These are phyloP conservation scores for Rhagologus leucostigma DNA, from an alignment of 2,113 vertebrate genomes.

Conservation along the genomic window DNA sequence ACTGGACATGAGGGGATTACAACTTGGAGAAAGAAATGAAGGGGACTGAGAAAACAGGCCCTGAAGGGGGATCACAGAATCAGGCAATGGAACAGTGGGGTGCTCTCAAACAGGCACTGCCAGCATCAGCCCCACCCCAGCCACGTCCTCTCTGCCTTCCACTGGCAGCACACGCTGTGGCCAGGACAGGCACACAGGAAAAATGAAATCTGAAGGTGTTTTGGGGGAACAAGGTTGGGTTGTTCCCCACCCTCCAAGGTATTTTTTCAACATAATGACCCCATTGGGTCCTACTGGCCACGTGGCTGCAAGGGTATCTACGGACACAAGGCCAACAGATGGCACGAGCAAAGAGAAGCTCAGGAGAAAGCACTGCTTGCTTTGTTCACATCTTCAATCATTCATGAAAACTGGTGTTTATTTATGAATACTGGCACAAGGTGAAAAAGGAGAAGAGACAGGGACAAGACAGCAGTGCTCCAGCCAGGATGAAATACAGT, in stretches of 20 bases:
- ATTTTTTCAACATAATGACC: not conserved
- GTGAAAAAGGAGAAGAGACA: not conserved
- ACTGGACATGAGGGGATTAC: not conserved
- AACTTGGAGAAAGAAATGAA: not conserved
- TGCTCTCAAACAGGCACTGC: not conserved
- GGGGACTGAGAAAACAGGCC: not conserved
- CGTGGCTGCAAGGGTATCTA: accelerated
- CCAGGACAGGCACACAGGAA: not conserved
- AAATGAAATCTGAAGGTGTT: not conserved
- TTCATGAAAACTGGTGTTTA: not conserved
- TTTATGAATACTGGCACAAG: not conserved
- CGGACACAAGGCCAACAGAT: not conserved
- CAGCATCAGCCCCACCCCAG: not conserved
- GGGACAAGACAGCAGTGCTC: not conserved
- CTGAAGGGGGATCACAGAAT: not conserved
- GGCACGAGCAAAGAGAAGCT: accelerated
- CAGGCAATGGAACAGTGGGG: not conserved
- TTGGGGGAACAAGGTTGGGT: not conserved
- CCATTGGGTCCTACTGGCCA: accelerated
- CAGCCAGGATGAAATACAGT: constrained; percentile 5
- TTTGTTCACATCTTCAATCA: not conserved
- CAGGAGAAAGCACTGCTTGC: not conserved
- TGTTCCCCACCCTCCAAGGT: not conserved
- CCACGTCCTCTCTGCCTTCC: not conserved
- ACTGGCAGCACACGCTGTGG: not conserved